Conservation (phyloP, 53 echinoderm and acorn worm species). For the Stichopus horrens region DNA sequence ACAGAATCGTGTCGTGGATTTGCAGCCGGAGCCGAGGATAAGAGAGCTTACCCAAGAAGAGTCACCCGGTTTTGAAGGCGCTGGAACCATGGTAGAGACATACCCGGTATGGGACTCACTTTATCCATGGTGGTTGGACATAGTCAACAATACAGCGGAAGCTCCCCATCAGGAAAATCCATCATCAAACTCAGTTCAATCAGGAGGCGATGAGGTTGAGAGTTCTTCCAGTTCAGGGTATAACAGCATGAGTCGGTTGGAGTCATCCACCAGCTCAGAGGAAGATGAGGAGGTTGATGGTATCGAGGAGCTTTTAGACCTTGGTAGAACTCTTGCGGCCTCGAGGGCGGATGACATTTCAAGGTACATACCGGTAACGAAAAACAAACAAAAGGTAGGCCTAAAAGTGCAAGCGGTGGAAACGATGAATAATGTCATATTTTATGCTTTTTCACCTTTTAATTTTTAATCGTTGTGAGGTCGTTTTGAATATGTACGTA, state of each 20-base stretch:
- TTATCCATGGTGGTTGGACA: conserved; percentile 30
- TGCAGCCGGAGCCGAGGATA: neutral
- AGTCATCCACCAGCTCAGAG: neutral
- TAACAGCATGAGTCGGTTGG: neutral
- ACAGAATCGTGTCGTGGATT: neutral
- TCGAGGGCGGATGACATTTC: conserved; percentile 15
- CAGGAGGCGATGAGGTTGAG: neutral
- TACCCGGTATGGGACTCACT: conserved; percentile 30
- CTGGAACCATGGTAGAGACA: neutral
- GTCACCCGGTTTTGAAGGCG: neutral
- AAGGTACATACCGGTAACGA: neutral
- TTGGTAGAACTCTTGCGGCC: conserved; percentile 29
- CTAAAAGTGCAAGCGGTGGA: neutral
- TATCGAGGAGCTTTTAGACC: neutral
- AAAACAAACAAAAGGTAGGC: conserved; percentile 8
- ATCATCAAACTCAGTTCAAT: neutral
- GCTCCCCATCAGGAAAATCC: neutral
- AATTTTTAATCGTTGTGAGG: no score
- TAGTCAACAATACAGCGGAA: neutral
- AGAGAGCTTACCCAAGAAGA: neutral
- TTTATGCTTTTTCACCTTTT: no score
- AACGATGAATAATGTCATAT: no score
- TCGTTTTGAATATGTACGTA: no score
- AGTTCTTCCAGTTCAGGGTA: conserved; percentile 5
- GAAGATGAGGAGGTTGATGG: neutral